Evolutionary conservation across 2,797 vertebrate genomes (phyloP).

Genomic region (Poeciliopsis gracilis): DNA sequence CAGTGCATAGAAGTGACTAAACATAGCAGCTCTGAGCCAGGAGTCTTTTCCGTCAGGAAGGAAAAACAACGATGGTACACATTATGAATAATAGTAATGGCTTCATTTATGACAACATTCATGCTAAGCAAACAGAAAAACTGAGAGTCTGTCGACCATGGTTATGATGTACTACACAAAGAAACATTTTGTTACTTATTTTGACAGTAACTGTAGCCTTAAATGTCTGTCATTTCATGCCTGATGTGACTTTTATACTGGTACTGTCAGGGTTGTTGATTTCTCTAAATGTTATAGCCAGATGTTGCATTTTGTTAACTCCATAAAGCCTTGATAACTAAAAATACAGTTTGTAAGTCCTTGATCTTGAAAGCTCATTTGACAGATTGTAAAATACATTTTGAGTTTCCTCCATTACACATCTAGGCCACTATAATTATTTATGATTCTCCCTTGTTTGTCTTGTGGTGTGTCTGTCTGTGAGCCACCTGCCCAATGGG

Average conservation of each 20-base stretch:
- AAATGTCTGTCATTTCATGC: neutral
- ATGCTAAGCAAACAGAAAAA: neutral
- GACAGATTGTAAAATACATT: neutral
- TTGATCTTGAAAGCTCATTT: neutral
- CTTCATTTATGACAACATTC: neutral
- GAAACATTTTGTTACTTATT: neutral
- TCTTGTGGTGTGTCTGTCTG: slow-evolving; percentile 6
- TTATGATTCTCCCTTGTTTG: slow-evolving; percentile 48
- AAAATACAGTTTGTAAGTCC: no score
- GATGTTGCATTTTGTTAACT: neutral
- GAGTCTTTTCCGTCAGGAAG: neutral
- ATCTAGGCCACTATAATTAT: slow-evolving; percentile 63
- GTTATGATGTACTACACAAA: neutral
- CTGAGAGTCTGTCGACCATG: neutral
- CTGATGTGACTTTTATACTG: neutral
- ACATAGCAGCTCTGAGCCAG: neutral
- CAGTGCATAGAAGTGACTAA: neutral
- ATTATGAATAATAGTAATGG: neutral
- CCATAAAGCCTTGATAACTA: neutral
- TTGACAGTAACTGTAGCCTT: neutral
- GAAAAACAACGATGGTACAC: neutral
- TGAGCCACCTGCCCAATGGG: slow-evolving; percentile 51
- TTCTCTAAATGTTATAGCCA: neutral
- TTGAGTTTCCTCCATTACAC: slow-evolving; percentile 19
- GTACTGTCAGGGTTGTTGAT: neutral